A percentile compares a stretch with the other conserved stretches of the same genome.
These are phyloP conservation scores for Muntiacus muntjak DNA, from an alignment of 2,113 vertebrate genomes.

Conservation along the genomic window DNA sequence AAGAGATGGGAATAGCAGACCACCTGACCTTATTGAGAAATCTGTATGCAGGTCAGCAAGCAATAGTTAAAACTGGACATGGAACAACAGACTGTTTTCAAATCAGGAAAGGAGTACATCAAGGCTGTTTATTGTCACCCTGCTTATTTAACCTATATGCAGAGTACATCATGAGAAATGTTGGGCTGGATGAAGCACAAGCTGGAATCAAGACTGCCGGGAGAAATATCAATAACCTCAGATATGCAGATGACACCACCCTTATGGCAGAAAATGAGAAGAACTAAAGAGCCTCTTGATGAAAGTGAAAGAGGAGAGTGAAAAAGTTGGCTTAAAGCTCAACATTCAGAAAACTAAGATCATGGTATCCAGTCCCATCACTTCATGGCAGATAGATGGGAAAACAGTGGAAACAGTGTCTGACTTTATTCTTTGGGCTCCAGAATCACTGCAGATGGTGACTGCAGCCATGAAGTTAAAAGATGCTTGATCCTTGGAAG, in stretches of 20 bases:
- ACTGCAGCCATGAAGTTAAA: not conserved
- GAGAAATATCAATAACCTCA: not conserved
- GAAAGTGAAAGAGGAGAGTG: not conserved
- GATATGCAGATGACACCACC: not conserved
- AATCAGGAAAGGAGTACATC: accelerated
- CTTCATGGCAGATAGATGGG: not conserved
- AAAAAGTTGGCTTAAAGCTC: not conserved
- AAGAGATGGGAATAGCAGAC: not conserved
- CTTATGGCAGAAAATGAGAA: not conserved
- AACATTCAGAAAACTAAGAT: not conserved
- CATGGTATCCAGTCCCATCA: not conserved
- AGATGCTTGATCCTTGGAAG: not conserved
- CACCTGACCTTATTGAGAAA: not conserved
- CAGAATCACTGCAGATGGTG: not conserved
- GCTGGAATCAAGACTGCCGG: not conserved
- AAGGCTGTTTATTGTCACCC: not conserved
- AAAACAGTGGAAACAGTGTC: not conserved
- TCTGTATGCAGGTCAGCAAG: not conserved
- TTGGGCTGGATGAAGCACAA: not conserved
- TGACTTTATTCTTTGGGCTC: not conserved
- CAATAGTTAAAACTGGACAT: not conserved
- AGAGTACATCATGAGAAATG: not conserved
- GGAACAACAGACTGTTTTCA: not conserved
- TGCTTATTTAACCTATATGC: not conserved
- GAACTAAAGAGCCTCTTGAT: not conserved